Base-by-base conservation (phyloP, 2,888 invertebrate genomes). In the Lacanobia oleracea region DNA sequence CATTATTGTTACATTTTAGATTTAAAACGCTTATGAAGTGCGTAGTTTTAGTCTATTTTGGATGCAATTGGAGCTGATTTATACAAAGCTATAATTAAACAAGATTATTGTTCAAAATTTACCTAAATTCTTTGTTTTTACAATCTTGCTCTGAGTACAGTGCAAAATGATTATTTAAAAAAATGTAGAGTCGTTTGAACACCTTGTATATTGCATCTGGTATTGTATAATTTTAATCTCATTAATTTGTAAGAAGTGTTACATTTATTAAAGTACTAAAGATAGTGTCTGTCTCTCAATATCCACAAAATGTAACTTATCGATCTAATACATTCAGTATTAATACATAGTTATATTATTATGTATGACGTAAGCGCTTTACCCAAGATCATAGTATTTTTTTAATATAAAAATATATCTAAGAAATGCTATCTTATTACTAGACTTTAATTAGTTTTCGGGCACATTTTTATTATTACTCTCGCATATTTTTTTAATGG, bases 301-400 rank as follows among this genome's bases (percentile, higher is more conserved):
- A 80, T 72, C 74, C 71, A 81, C 76, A 66, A 82, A 73, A 77
- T 81, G 70, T 77, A 81, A 62, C 23, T 54, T 72, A 77, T 82
- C 65, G 83, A 90, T 89, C 86, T 89, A 88, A 81, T 82, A 77
- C 88, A 84, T 87, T 89, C 93, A 93, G 93, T 93, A 93, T 93
- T 94, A 93, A 88, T 86, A 83, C 27, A 77, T 74, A 83, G 59
- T 81, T 83, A 81, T 67, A 75, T 71, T 37, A 76, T 54, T 83
- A 84, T 79, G 81, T 87, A 87, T 86, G 70, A 85, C 75, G 72
- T 88, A 89, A 91, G 88, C 89, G 91, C 93, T 93, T 93, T 88
- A 91, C 84, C 85, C 89, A 87, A 91, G 86, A 89, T 87, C 86
- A 93, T 92, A 93, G 90, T 93, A 93, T 94, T 93, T 94, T 94